phyloP scores from a whole-genome alignment of 1,140 invertebrate genomes.

The Ridgeia piscesae region DNA sequence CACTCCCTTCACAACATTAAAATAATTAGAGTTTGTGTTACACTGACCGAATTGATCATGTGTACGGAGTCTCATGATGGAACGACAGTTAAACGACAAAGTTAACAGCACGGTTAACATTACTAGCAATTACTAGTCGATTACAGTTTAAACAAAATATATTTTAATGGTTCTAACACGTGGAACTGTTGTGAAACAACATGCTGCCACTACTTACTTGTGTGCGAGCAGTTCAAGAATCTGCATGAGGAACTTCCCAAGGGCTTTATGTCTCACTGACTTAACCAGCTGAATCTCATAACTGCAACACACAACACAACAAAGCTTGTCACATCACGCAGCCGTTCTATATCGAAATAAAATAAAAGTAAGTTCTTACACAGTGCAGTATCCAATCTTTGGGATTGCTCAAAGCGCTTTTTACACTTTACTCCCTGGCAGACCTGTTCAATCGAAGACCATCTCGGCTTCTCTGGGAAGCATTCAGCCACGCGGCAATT shows the following conservation, averaged over 20 bases:
- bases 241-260: conserved; percentile 80
- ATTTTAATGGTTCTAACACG: not conserved
- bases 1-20: too few species aligned
- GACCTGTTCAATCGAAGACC: too few species aligned
- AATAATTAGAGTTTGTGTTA: too few species aligned
- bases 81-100: not conserved
- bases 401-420: too few species aligned
- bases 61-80: not conserved
- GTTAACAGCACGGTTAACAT: not conserved
- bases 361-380: too few species aligned
- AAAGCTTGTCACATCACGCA: not conserved
- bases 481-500: too few species aligned
- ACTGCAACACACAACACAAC: conserved; percentile 56
- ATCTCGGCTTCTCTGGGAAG: too few species aligned
- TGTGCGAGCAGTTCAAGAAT: conserved; percentile 74
- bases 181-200: not conserved
- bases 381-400: too few species aligned
- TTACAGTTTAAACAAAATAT: not conserved
- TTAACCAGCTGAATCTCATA: conserved; percentile 81
- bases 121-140: not conserved
- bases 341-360: conserved; percentile 22
- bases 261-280: conserved; percentile 67
- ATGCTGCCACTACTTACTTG: conserved; percentile 45
- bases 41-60: not conserved
- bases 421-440: too few species aligned